Base-by-base conservation (phyloP, 2,888 invertebrate genomes). In the Camponotus fellah region DNA sequence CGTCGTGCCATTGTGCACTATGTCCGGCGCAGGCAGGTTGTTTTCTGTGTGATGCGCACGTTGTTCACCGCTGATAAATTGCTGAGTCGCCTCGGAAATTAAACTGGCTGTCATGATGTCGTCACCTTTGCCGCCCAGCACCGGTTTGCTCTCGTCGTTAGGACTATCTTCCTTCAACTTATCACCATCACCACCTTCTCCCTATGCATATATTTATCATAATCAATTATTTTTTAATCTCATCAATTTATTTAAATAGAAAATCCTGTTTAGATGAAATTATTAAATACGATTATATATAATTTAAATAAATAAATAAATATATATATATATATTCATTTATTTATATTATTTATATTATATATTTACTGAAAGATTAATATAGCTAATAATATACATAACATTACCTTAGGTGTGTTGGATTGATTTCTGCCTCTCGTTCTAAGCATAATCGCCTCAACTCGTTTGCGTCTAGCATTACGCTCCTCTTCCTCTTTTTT, bases 391-490 rank as follows among this genome's bases (percentile, higher is more conserved):
- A 3, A 6, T n/a, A 37, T 3, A 9, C 56, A 17, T 21, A 43
- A 26, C 8, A 60, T 17, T 85, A 95, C 95, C 95, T 95, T 96
- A 32, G 95, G 95, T 71, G 95, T 95, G 84, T 94, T 95, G 43
- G 94, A 92, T 86, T 95, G 95, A 87, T 95, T 95, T 92, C 95
- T 95, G 85, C 96, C 96, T 88, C 98, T 96, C n/a, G 98, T 99
- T 92, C 99, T 96, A 77, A 97, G 96, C 99, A 99, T 99, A 92
- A 99, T 99, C 81, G 98, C 98, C 95, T 98, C 98, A 37, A 99
- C 98, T 83, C 98, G 96, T 95, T 98, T 98, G 92, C 98, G 97
- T 92, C 99, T 96, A 84, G 97, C 97, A 92, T 98, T 96, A 83
- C 99, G 96, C 94, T 99, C 99, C 93, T 97, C 97, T 95, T 99